Evolutionary conservation across 2,797 vertebrate species (phyloP).

Genomic region (Lutra lutra): DNA sequence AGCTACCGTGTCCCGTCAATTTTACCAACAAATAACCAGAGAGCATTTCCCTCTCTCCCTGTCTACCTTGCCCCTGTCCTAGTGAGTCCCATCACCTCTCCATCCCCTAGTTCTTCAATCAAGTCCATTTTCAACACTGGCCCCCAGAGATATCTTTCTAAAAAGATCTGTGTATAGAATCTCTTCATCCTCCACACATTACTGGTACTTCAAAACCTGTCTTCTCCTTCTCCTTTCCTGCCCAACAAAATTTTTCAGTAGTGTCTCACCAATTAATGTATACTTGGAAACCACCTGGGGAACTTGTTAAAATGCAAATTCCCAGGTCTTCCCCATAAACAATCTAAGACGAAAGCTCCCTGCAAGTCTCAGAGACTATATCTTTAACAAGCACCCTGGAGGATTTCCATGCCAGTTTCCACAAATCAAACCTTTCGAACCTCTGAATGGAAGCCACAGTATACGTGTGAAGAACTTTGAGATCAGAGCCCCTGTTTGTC

Average conservation of each 20-base stretch:
- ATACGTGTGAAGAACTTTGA: background rate
- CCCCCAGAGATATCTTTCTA: background rate
- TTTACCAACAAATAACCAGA: background rate
- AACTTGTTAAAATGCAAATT: background rate
- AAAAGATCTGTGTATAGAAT: background rate
- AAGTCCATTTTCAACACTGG: background rate
- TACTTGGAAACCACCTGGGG: background rate
- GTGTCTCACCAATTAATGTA: background rate
- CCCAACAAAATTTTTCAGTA: background rate
- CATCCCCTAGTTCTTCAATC: fast-evolving
- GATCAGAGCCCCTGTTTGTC: background rate
- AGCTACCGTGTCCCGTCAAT: background rate
- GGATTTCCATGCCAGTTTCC: background rate
- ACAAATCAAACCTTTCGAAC: background rate
- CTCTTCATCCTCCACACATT: background rate
- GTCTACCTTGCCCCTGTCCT: background rate
- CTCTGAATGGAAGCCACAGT: background rate
- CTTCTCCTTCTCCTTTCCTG: background rate
- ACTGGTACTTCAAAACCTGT: background rate
- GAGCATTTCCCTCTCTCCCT: background rate
- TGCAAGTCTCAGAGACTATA: background rate
- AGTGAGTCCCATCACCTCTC: background rate
- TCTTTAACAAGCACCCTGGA: background rate
- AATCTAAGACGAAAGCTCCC: background rate
- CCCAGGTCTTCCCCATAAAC: background rate